Evolutionary conservation across 2,797 vertebrate species (phyloP).

Genomic region (Xiphophorus birchmanni): DNA sequence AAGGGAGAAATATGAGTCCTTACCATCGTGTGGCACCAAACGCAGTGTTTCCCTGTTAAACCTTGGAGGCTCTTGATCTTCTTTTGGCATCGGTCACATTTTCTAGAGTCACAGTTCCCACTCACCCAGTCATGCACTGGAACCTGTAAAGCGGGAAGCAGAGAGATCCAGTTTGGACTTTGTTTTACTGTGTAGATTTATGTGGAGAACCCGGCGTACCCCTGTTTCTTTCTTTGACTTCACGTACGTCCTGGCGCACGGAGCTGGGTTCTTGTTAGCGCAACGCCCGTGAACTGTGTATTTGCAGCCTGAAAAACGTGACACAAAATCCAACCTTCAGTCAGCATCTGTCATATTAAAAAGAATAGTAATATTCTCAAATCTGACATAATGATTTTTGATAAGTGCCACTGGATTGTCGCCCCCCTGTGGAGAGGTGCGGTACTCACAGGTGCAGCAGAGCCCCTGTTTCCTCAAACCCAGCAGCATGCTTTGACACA

Average conservation of each 20-base stretch:
- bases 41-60: slow-evolving; percentile 89
- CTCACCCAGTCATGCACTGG: slow-evolving; percentile 90
- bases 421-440: slow-evolving; percentile 52
- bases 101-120: slow-evolving; percentile 88
- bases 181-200: slow-evolving; percentile 16
- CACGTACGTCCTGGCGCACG: slow-evolving; percentile 91
- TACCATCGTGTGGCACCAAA: slow-evolving; percentile 93
- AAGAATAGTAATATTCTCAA: not conserved
- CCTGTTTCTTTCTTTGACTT: slow-evolving; percentile 92
- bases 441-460: slow-evolving; percentile 90
- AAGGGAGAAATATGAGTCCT: slow-evolving; percentile 33
- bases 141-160: slow-evolving; percentile 75
- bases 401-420: not conserved
- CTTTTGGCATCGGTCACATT: slow-evolving; percentile 91
- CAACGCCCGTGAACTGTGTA: slow-evolving; percentile 92
- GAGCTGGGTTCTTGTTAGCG: slow-evolving; percentile 86
- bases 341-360: not conserved
- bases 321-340: slow-evolving; percentile 2
- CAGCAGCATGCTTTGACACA: slow-evolving; percentile 87
- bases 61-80: slow-evolving; percentile 91
- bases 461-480: slow-evolving; percentile 91
- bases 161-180: slow-evolving; percentile 23
- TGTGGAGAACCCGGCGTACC: slow-evolving; percentile 74
- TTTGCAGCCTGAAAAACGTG: slow-evolving; percentile 85
- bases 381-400: not conserved